A percentile compares a stretch with the other conserved stretches of the same genome.
Conservation (phyloP, 2,888 invertebrate species). For the Drosophila yooni region DNA sequence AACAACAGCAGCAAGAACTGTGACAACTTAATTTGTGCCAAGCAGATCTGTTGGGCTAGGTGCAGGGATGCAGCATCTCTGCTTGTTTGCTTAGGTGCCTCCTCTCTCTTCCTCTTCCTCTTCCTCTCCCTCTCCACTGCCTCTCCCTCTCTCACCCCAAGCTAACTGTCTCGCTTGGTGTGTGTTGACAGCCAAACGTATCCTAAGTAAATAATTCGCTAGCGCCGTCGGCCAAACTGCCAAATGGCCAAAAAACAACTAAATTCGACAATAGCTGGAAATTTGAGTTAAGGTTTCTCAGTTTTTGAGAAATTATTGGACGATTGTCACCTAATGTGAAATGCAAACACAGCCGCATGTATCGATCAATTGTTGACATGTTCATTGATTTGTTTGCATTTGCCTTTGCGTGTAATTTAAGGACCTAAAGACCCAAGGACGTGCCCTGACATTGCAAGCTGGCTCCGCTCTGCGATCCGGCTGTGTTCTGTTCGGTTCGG, state of each 20-base stretch:
- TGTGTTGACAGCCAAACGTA: constrained; percentile 46
- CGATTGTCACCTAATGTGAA: constrained; percentile 74
- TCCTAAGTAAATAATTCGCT: constrained; percentile 70
- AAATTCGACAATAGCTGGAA: constrained; percentile 10
- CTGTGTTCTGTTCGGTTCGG: neutral
- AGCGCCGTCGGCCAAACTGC: constrained; percentile 78
- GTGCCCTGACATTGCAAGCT: constrained; percentile 69
- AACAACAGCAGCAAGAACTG: constrained; percentile 3
- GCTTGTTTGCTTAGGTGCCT: constrained; percentile 55
- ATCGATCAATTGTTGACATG: constrained; percentile 59
- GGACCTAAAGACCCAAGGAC: constrained; percentile 80
- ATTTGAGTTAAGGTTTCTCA: constrained; percentile 3
- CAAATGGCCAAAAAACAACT: constrained; percentile 74
- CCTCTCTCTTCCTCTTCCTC: neutral
- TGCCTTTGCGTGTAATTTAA: constrained; percentile 76
- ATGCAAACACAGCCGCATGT: constrained; percentile 82
- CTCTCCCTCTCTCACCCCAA: neutral
- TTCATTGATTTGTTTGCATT: constrained; percentile 50
- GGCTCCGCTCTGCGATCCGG: constrained; percentile 1
- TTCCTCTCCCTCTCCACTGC: neutral
- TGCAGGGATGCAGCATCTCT: constrained; percentile 8
- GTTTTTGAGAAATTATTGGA: constrained; percentile 35
- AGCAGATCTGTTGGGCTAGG: constrained; percentile 8
- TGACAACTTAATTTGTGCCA: constrained; percentile 63
- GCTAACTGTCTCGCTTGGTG: neutral